These are phyloP conservation scores for Argyrosomus regius DNA, from an alignment of 2,797 vertebrate genomes.

Conservation along the genomic window DNA sequence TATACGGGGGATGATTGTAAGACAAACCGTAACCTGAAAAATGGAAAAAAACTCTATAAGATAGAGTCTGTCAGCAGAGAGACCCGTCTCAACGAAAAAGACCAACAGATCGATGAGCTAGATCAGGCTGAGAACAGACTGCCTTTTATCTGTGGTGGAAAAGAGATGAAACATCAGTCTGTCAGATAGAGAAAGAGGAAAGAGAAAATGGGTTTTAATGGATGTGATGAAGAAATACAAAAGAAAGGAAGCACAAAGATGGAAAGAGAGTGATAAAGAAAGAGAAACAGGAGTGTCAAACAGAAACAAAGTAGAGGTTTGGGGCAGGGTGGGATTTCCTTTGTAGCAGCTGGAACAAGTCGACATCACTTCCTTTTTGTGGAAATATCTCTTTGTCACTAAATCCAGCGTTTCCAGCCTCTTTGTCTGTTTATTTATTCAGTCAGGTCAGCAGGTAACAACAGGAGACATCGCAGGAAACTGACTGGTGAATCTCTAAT, in stretches of 20 bases:
- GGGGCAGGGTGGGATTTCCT: constrained; percentile 54
- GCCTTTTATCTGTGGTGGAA: constrained; percentile 47
- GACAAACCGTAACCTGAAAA: constrained; percentile 14
- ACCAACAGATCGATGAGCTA: constrained; percentile 57
- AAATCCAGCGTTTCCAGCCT: not conserved
- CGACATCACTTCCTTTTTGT: constrained; percentile 60
- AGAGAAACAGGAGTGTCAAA: constrained; percentile 14
- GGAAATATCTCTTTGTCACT: not conserved
- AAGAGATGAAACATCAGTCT: constrained; percentile 45
- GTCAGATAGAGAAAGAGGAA: constrained; percentile 7
- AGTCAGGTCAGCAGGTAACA: constrained; percentile 16
- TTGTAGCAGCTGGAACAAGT: constrained; percentile 41
- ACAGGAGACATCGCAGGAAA: not conserved
- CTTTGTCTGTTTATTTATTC: constrained; percentile 12
- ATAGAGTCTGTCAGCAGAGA: constrained; percentile 37
- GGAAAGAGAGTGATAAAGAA: constrained; percentile 28
- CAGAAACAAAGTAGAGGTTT: constrained; percentile 40
- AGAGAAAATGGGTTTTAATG: constrained; percentile 7
- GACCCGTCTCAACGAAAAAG: constrained; percentile 43
- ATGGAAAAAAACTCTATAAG: constrained; percentile 27
- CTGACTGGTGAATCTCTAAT: constrained; percentile 1
- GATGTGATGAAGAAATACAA: constrained; percentile 22
- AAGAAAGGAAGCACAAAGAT: constrained; percentile 6
- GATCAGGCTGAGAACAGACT: constrained; percentile 46
- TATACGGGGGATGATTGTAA: not conserved